Percentiles rank a stretch among this genome's conserved stretches.
Conservation (phyloP, 2,797 vertebrate genomes). For the Eleutherodactylus coqui region DNA sequence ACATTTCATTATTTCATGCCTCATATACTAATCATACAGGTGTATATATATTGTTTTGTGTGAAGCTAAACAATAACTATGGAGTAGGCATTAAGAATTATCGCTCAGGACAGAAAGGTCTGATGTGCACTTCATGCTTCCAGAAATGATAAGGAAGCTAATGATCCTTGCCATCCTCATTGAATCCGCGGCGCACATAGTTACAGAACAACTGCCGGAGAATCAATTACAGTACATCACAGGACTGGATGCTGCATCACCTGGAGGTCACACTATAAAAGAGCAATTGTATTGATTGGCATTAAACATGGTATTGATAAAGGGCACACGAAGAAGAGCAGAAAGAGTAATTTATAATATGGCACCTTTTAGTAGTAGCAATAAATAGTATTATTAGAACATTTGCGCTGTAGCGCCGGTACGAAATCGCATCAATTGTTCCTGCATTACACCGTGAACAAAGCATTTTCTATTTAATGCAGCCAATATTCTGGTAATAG, state of each 20-base stretch:
- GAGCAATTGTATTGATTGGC: constrained; percentile 31
- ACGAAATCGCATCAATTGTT: constrained; percentile 50
- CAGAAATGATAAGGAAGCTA: constrained; percentile 53
- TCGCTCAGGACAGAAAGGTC: constrained; percentile 56
- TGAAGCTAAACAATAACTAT: constrained; percentile 25
- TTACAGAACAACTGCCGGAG: constrained; percentile 46
- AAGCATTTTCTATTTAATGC: constrained; percentile 45
- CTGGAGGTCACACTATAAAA: constrained; percentile 58
- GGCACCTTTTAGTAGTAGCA: constrained; percentile 25
- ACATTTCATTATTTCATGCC: constrained; percentile 5
- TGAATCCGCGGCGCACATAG: constrained; percentile 53
- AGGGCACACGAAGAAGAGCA: constrained; percentile 31
- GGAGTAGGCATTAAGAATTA: constrained; percentile 35
- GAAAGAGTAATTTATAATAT: constrained; percentile 34
- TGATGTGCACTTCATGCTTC: constrained; percentile 49
- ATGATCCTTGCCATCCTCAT: constrained; percentile 58
- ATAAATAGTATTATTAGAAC: constrained; percentile 50
- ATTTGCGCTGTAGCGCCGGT: constrained; percentile 2
- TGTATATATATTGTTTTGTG: constrained; percentile 15
- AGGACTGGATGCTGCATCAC: constrained; percentile 26
- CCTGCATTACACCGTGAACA: constrained; percentile 40
- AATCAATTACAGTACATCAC: constrained; percentile 60
- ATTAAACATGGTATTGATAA: constrained; percentile 51
- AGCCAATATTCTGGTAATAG: constrained; percentile 31
- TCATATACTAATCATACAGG: constrained; percentile 1